phyloP scores from a whole-genome alignment of 2,113 vertebrate genomes.

The Misgurnus mizolepis region DNA sequence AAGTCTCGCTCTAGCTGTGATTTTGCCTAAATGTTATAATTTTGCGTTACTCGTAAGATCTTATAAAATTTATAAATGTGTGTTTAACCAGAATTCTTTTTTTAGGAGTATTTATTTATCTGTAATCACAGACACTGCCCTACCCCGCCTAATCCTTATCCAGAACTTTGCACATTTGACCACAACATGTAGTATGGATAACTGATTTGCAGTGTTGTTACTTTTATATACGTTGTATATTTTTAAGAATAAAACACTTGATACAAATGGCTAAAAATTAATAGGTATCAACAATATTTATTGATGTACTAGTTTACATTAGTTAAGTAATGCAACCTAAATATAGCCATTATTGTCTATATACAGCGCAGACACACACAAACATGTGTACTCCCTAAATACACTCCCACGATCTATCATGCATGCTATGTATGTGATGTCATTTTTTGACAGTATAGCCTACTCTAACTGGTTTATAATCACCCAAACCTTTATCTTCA shows the following conservation, averaged over 20 bases:
- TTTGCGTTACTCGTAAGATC: too few relatives aligned
- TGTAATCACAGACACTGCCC: not conserved
- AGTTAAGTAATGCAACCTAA: not conserved
- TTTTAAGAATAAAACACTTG: not conserved
- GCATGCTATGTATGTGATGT: too few relatives aligned
- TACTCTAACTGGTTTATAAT: not conserved
- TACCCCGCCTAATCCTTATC: not conserved
- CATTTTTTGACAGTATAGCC: not conserved
- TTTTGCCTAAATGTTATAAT: too few relatives aligned
- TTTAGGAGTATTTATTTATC: not conserved
- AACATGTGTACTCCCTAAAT: not conserved
- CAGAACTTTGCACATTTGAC: not conserved
- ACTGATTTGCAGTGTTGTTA: not conserved
- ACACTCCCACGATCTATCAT: not conserved
- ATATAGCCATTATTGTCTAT: not conserved
- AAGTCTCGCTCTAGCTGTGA: too few relatives aligned
- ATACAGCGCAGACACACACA: not conserved
- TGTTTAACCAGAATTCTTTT: not conserved
- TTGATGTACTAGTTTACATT: not conserved
- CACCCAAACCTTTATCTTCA: slow-evolving; percentile 20
- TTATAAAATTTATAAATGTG: too few relatives aligned
- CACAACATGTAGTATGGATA: not conserved
- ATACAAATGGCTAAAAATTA: not conserved
- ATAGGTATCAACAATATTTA: not conserved
- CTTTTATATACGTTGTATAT: not conserved